Evolutionary conservation across 2,888 invertebrate species (phyloP).

Genomic region (Leptogaster cylindrica): DNA sequence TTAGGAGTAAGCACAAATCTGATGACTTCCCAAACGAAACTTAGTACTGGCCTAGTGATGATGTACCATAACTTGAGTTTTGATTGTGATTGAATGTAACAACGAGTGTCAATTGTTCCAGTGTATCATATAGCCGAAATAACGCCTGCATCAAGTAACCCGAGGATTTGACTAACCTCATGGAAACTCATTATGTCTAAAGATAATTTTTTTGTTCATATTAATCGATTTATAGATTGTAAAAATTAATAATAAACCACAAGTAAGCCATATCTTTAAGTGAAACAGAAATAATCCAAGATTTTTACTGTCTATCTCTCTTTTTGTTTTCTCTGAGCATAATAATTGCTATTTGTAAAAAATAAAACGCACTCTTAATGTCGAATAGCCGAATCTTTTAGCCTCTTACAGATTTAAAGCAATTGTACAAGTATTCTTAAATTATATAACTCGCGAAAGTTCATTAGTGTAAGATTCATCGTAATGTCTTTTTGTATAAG

Average conservation of each 20-base stretch:
- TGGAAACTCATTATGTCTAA: conserved; percentile 10
- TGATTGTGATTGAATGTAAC: conserved; percentile 1
- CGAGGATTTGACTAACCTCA: neutral
- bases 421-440: conserved; percentile 6
- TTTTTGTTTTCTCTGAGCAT: no score
- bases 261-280: conserved; percentile 2
- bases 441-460: neutral
- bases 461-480: neutral
- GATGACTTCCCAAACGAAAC: conserved; percentile 20
- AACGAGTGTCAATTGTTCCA: conserved; percentile 15
- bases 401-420: neutral
- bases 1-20: conserved; percentile 61
- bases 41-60: conserved; percentile 6
- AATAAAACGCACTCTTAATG: neutral
- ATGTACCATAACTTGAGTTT: neutral
- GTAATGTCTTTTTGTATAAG: conserved; percentile 2
- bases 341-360: conserved; percentile 7
- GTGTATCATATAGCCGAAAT: neutral
- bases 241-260: no score
- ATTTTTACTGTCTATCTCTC: conserved; percentile 6
- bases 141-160: neutral
- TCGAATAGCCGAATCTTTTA: neutral
- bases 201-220: neutral
- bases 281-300: neutral
- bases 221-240: neutral